Percentiles rank a stretch among this genome's conserved stretches.
Conservation (phyloP, 2,888 invertebrate species). For the Netelia melanura region DNA sequence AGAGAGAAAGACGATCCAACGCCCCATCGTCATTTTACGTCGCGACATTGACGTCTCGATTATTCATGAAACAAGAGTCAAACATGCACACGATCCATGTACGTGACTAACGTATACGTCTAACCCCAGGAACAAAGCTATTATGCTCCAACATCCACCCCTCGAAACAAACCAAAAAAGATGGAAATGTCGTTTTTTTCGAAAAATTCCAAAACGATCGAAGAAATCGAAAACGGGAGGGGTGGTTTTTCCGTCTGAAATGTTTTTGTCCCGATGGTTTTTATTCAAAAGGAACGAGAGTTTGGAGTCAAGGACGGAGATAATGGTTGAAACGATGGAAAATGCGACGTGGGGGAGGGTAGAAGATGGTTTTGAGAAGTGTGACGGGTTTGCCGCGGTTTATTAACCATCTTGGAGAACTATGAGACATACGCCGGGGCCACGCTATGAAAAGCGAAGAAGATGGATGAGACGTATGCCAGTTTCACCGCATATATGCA, state of each 20-base stretch:
- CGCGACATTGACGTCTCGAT: constrained; percentile 32
- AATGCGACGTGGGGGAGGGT: not conserved
- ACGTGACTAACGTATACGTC: too few species aligned
- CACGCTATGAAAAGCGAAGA: constrained; percentile 43
- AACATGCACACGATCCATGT: constrained; percentile 10
- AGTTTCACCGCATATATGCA: constrained; percentile 49
- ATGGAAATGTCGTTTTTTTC: too few species aligned
- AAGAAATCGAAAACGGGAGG: not conserved
- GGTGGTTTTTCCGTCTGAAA: not conserved
- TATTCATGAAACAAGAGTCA: constrained; percentile 27
- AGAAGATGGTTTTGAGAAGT: constrained; percentile 15
- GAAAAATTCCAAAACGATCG: not conserved
- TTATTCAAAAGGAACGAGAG: too few species aligned
- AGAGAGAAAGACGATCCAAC: constrained; percentile 1
- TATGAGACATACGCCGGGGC: constrained; percentile 44
- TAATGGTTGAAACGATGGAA: not conserved
- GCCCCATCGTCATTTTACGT: constrained; percentile 28
- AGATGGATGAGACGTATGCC: constrained; percentile 53
- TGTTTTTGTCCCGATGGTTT: too few species aligned
- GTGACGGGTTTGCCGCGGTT: constrained; percentile 38
- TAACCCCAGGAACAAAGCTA: too few species aligned
- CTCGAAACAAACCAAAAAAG: too few species aligned
- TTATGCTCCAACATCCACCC: too few species aligned
- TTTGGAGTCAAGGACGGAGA: not conserved
- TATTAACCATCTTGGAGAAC: constrained; percentile 53